Base-by-base conservation (phyloP, 2,113 vertebrate species). In the Rynchops niger region DNA sequence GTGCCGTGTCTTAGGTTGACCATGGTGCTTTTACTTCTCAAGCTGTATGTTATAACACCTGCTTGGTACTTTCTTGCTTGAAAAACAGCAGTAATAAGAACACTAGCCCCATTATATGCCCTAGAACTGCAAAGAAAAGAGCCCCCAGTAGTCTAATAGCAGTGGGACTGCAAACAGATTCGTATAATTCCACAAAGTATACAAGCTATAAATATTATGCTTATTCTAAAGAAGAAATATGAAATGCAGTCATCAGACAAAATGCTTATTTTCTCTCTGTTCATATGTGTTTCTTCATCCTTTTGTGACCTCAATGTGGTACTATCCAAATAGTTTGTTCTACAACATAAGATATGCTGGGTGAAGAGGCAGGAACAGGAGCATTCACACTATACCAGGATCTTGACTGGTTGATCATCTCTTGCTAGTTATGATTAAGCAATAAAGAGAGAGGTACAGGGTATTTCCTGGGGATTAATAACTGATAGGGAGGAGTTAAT, bases 401-500 rank as follows among this genome's bases (percentile, higher is more conserved):
- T 92, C 74, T 66, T 58, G 58, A 80, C 79, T 86, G 63, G 77
- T 23, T 78, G 86, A 94, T 95, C 86, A 89, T 92, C 90, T 88
- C 43, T 83, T 87, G 7, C 91, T 91, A 50, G 71, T 96, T 95
- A 90, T 58, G 89, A 85, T 93, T 78, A 83, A 86, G 78, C 92
- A 95, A 82, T 88, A 96, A 87, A 90, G 77, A 47, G 76, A 86
- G 32, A 95, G 56, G 58, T 61, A 49, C 3, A 83, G 88, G 62
- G 61, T 86, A 91, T 94, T 97, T 97, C 88, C 93, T 88, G 67
- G 87, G 95, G 72, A 95, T 96, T 97, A 95, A 95, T 94, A 95
- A 96, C 86, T 45, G 69, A 71, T 89, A 94, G 77, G 93, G 83
- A 96, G 96, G 88, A 95, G 96, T 95, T 87, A 79, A 92, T 97